Evolutionary conservation across 2,797 vertebrate species (phyloP), one percentile per base, ranked within the genome.

Genomic region (Serranus cabrilla): DNA sequence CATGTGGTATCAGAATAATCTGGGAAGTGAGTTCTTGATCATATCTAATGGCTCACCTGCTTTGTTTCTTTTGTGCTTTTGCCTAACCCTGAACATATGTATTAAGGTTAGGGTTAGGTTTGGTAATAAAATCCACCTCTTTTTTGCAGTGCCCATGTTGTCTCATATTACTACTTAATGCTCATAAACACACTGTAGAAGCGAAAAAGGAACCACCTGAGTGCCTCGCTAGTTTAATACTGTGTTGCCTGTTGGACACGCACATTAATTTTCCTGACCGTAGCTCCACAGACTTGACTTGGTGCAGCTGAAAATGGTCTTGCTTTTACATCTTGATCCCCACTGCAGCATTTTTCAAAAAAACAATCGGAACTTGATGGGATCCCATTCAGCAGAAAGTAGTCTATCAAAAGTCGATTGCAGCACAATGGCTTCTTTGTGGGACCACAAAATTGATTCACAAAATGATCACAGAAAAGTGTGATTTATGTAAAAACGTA

Each of bases 401-500:
- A 45, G 16, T 54, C 45, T 60, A 27, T 51, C 21, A 47, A 55
- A 64, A 23, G 57, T 12, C 31, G 18, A 70, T 69, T 65, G 21
- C 21, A 20, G 45, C 37, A 39, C 61, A 68, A 25, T 9, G 6
- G 20, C 17, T 17, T 42, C 11, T 51, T 3, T 46, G 12, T 51
- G 34, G 20, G 40, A 20, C 4, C 27, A 42, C 31, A 31, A 61
- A 34, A 59, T 37, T 7, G 9, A 61, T 34, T 51, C 70, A 39
- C 52, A 61, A 58, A 51, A 51, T 23, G n/a, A 49, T 66, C n/a
- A 11, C 25, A 57, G 25, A 49, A 57, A 61, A 39, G 18, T 10
- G 1, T 52, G 34, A 71, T 74, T 76, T 67, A 59, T 70, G 51
- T 47, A 34, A 39, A 57, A 63, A 56, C 42, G 21, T 40, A 10